Conservation (phyloP, 1,140 invertebrate species). For the Penaeus japonicus region DNA sequence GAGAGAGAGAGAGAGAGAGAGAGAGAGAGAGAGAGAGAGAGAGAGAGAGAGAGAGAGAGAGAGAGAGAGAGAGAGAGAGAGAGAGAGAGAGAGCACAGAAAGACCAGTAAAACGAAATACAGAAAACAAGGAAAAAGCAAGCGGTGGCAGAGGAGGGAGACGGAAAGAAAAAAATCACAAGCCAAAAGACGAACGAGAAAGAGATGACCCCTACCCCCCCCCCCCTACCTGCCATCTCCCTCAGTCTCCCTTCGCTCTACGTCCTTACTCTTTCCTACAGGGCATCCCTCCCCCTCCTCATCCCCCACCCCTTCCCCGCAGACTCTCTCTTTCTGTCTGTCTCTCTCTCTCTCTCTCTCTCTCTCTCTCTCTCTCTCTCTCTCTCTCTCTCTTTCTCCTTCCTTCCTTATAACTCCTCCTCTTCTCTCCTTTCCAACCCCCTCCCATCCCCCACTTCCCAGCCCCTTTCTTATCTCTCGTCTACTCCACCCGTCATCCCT, state of each 20-base stretch:
- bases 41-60: conserved; percentile 22
- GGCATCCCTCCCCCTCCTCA: not conserved
- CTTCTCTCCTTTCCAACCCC: not conserved
- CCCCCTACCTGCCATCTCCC: not conserved
- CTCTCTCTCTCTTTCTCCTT: not conserved
- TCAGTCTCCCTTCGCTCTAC: not conserved
- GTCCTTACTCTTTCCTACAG: not conserved
- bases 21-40: conserved; percentile 22
- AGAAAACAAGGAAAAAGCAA: not conserved
- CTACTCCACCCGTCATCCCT: not conserved
- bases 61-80: conserved; percentile 16
- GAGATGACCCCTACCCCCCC: not conserved
- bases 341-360: not conserved
- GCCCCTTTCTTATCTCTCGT: not conserved
- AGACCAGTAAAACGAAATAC: not conserved
- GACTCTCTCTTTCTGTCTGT: not conserved
- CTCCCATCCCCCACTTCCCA: not conserved
- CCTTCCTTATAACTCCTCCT: not conserved
- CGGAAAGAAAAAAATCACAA: not conserved
- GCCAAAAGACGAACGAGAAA: not conserved
- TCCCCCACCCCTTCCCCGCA: not conserved
- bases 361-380: not conserved
- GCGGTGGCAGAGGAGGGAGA: not conserved
- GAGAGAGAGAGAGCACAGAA: not conserved
- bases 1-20: conserved; percentile 18